A percentile compares a stretch with the other conserved stretches of the same genome.
These are phyloP conservation scores for Pheosia tremula DNA, from an alignment of 2,888 invertebrate genomes.

Conservation along the genomic window DNA sequence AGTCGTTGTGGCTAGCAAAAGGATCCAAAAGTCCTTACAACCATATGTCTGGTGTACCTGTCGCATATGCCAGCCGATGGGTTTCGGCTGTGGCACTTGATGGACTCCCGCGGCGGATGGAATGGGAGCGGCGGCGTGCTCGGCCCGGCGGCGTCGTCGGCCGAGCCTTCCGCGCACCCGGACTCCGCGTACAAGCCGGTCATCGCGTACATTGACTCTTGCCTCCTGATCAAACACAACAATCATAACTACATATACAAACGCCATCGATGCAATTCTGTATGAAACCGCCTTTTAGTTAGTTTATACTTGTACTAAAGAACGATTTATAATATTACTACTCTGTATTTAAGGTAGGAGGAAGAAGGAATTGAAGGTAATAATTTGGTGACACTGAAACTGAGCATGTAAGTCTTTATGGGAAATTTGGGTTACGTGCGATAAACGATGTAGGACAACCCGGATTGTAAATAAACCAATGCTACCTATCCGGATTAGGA, in stretches of 20 bases:
- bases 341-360: too few relatives aligned
- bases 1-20: too few relatives aligned
- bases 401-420: not conserved
- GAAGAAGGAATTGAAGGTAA: too few relatives aligned
- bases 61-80: conserved; percentile 90
- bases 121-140: conserved; percentile 71
- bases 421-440: not conserved
- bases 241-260: too few relatives aligned
- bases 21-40: too few relatives aligned
- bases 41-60: conserved; percentile 68
- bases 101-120: conserved; percentile 69
- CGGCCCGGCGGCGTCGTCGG: conserved; percentile 80
- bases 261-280: too few relatives aligned
- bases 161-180: conserved; percentile 84
- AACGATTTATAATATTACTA: too few relatives aligned
- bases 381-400: too few relatives aligned
- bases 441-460: not conserved
- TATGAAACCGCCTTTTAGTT: too few relatives aligned
- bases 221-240: conserved; percentile 84
- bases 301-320: too few relatives aligned
- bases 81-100: conserved; percentile 92
- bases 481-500: not conserved
- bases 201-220: conserved; percentile 96
- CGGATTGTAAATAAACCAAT: not conserved
- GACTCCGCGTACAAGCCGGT: conserved; percentile 93